Conservation (phyloP, 2,113 vertebrate genomes). For the Eudyptes chrysolophus region DNA sequence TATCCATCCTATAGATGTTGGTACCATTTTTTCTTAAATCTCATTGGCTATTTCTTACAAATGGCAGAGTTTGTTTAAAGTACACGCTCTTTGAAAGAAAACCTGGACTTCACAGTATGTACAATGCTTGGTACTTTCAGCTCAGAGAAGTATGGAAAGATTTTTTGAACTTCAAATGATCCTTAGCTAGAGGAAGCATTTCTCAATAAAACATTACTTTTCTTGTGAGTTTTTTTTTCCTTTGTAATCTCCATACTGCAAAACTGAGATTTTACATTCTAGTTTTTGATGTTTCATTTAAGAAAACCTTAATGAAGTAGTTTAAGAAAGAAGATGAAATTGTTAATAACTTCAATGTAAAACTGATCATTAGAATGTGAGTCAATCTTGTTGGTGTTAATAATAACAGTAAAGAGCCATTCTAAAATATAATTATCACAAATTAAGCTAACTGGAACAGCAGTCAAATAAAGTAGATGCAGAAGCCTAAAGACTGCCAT, state of each 20-base stretch:
- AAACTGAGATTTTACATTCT: neutral
- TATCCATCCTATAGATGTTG: neutral
- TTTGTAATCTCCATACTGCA: neutral
- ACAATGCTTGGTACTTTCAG: neutral
- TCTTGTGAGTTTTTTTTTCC: neutral
- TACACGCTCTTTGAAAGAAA: neutral
- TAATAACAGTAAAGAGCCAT: neutral
- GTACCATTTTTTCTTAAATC: neutral
- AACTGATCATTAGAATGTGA: neutral
- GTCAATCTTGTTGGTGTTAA: neutral
- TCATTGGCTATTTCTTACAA: neutral
- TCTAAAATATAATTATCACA: neutral
- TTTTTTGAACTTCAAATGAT: neutral
- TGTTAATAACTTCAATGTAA: neutral
- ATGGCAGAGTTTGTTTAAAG: neutral
- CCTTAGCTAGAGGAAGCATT: neutral
- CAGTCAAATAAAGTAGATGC: neutral
- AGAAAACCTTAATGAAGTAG: neutral
- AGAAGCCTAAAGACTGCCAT: neutral
- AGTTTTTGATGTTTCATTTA: neutral
- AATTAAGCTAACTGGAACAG: neutral
- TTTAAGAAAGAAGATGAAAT: neutral
- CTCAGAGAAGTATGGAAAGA: neutral
- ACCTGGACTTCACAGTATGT: neutral
- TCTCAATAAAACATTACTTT: neutral